phyloP scores from a whole-genome alignment of 2,113 vertebrate species.

The Phoxinus phoxinus region DNA sequence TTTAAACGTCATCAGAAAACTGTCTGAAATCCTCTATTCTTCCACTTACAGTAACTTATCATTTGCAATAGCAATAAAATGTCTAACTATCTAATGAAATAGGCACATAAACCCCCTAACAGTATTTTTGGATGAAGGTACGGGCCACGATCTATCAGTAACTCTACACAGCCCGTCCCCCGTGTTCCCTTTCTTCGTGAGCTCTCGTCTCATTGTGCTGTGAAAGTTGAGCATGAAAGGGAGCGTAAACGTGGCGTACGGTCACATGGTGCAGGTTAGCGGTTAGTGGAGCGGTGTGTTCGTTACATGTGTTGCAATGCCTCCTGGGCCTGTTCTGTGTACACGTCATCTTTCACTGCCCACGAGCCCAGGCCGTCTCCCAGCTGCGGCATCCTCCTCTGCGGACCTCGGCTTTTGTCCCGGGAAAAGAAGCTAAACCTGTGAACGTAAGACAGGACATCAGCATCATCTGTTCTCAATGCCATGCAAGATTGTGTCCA shows the following conservation, averaged over 20 bases:
- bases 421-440: conserved; percentile 99
- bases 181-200: conserved; percentile 35
- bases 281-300: conserved; percentile 26
- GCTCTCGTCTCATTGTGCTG: conserved; percentile 9
- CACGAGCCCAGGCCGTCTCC: conserved; percentile 80
- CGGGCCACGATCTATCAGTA: background rate
- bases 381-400: conserved; percentile 72
- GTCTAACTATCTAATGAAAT: conserved; percentile 12
- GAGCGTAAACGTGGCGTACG: conserved; percentile 25
- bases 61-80: conserved; percentile 31
- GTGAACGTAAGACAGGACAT: background rate
- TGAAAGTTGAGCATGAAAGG: conserved; percentile 19
- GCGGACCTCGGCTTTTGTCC: conserved; percentile 86
- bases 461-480: background rate
- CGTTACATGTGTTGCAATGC: conserved; percentile 92
- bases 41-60: conserved; percentile 33
- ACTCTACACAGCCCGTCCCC: background rate
- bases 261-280: conserved; percentile 21
- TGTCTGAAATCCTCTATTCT: background rate
- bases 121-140: conserved; percentile 5
- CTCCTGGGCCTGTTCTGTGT: conserved; percentile 94
- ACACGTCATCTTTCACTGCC: conserved; percentile 81
- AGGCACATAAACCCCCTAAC: conserved; percentile 12
- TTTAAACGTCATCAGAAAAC: conserved; percentile 12
- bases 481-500: background rate